Evolutionary conservation across 2,797 vertebrate genomes (phyloP).

Genomic region (Ciconia nigra): DNA sequence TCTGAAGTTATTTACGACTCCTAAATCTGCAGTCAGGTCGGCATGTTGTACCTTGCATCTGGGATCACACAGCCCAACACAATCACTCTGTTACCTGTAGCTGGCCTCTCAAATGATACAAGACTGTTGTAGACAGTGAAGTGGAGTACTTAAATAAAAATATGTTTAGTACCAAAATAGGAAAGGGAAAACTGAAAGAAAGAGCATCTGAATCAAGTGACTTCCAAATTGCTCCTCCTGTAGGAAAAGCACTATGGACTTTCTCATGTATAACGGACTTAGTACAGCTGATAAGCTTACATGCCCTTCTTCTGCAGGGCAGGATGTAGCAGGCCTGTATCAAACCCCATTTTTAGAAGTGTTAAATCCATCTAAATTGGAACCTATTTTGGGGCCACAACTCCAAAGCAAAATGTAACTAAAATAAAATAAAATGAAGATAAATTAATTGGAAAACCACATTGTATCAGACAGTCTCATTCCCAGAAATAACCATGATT

Average conservation of each 20-base stretch:
- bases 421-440: background rate
- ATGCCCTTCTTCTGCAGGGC: background rate
- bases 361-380: background rate
- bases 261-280: background rate
- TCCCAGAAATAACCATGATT: background rate
- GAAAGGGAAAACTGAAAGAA: background rate
- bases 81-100: background rate
- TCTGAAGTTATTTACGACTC: background rate
- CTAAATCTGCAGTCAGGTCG: background rate
- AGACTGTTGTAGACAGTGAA: background rate
- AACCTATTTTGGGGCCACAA: background rate
- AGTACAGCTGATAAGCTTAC: background rate
- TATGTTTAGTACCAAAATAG: background rate
- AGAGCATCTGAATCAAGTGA: background rate
- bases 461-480: background rate
- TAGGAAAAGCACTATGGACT: background rate
- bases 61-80: background rate
- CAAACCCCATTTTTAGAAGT: background rate
- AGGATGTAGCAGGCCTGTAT: background rate
- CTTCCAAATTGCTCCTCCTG: background rate
- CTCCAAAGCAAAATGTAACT: background rate
- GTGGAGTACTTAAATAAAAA: background rate
- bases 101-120: background rate
- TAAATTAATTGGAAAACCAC: background rate
- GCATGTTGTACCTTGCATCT: background rate